phyloP scores from a whole-genome alignment of 37 sponge, comb jelly and placozoan genomes.

The Crambe crambe region DNA sequence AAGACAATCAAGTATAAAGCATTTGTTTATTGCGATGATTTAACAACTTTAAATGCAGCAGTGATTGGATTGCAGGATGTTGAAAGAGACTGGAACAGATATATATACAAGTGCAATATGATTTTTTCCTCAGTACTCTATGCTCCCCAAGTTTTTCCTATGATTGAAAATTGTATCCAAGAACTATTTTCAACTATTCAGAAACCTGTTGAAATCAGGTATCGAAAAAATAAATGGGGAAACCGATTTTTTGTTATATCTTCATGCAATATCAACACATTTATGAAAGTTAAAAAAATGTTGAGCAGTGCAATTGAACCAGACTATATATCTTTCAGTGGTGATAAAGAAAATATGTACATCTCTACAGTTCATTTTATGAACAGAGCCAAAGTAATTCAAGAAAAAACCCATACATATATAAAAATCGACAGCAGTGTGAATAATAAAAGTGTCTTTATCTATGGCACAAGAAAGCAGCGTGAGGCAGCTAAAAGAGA shows the following conservation, averaged over 20 bases:
- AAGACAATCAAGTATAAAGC: conserved; percentile 4
- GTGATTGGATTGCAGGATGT: too few relatives aligned
- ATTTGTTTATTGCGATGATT: conserved; percentile 9
- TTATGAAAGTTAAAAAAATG: not conserved
- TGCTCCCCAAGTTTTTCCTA: not conserved
- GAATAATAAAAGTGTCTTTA: conserved; percentile 8
- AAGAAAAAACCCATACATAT: conserved; percentile 4
- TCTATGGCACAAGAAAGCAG: conserved; percentile 53
- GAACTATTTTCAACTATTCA: not conserved
- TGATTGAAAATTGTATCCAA: not conserved
- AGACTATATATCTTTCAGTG: conserved; percentile 15
- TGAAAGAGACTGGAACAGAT: not conserved
- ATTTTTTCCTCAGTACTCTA: conserved; percentile 4
- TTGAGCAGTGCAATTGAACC: conserved; percentile 31
- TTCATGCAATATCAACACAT: not conserved
- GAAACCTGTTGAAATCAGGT: too few relatives aligned
- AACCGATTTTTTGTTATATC: not conserved
- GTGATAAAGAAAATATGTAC: conserved; percentile 17
- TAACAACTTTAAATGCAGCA: too few relatives aligned
- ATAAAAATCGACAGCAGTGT: conserved; percentile 10
- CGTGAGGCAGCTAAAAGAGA: conserved; percentile 14
- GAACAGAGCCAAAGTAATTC: not conserved
- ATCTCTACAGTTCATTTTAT: not conserved
- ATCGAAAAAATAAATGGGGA: conserved; percentile 1
- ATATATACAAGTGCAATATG: not conserved